Conservation (phyloP, 1,140 invertebrate genomes). For the Platyscapa corneri region DNA sequence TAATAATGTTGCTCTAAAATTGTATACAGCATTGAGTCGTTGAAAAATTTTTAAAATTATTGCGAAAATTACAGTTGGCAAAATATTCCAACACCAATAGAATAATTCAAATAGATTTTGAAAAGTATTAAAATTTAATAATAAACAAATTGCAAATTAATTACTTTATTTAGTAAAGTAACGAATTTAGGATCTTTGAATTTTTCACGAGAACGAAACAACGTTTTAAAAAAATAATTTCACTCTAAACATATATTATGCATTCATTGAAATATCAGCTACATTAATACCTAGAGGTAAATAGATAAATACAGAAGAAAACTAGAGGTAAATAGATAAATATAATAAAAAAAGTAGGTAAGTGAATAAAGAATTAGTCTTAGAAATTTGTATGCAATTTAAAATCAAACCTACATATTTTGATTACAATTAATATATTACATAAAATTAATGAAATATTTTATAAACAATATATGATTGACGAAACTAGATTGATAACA, state of each 20-base stretch:
- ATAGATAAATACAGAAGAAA: too few species aligned
- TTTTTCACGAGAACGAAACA: not conserved
- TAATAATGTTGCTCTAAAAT: not conserved
- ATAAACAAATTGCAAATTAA: constrained; percentile 30
- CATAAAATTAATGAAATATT: not conserved
- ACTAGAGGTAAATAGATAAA: constrained; percentile 6
- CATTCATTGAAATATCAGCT: constrained; percentile 27
- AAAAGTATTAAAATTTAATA: not conserved
- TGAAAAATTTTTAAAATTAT: not conserved
- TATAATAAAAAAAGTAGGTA: not conserved
- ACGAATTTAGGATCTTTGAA: constrained; percentile 20
- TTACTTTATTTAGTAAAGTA: constrained; percentile 13
- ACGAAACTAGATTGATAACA: constrained; percentile 4
- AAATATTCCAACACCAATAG: not conserved
- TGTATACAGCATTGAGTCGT: not conserved
- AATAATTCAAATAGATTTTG: not conserved
- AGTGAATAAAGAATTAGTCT: constrained; percentile 7
- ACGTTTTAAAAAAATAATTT: not conserved
- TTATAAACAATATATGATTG: not conserved
- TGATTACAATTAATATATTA: not conserved
- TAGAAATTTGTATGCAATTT: constrained; percentile 2
- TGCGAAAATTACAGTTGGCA: not conserved
- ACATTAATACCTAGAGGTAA: constrained; percentile 24
- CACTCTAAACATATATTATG: constrained; percentile 2
- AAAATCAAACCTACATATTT: constrained; percentile 29